phyloP scores from a whole-genome alignment of 2,888 invertebrate species.

The Thalpophila matura region DNA sequence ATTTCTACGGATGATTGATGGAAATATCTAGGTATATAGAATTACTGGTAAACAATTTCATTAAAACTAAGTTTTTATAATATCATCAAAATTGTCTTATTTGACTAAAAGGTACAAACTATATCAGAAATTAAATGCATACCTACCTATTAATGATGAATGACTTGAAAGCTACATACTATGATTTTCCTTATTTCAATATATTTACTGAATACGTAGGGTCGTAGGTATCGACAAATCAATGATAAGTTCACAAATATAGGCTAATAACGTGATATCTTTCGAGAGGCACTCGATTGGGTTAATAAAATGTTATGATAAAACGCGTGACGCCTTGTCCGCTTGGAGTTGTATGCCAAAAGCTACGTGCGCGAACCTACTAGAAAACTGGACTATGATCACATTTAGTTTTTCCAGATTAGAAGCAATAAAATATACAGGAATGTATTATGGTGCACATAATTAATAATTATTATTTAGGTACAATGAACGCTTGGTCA shows the following conservation, averaged over 20 bases:
- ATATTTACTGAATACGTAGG: slow-evolving; percentile 30
- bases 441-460: background rate
- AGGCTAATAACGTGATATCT: slow-evolving; percentile 70
- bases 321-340: slow-evolving; percentile 45
- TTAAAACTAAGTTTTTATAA: slow-evolving; percentile 55
- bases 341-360: slow-evolving; percentile 23
- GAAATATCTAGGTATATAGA: slow-evolving; percentile 30
- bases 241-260: slow-evolving; percentile 67
- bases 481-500: background rate
- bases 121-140: slow-evolving; percentile 31
- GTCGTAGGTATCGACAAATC: slow-evolving; percentile 55
- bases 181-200: slow-evolving; percentile 27
- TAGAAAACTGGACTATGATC: background rate
- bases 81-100: slow-evolving; percentile 55
- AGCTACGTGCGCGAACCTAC: slow-evolving; percentile 8
- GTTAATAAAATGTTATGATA: slow-evolving; percentile 68
- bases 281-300: slow-evolving; percentile 71
- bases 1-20: slow-evolving; percentile 43
- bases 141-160: too few species aligned
- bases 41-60: slow-evolving; percentile 34
- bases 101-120: slow-evolving; percentile 31
- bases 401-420: background rate
- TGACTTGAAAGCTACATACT: slow-evolving; percentile 13
- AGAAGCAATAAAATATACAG: background rate
- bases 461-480: background rate